Evolutionary conservation across 2,888 invertebrate genomes (phyloP).

Genomic region (Falcaria lacertinaria): DNA sequence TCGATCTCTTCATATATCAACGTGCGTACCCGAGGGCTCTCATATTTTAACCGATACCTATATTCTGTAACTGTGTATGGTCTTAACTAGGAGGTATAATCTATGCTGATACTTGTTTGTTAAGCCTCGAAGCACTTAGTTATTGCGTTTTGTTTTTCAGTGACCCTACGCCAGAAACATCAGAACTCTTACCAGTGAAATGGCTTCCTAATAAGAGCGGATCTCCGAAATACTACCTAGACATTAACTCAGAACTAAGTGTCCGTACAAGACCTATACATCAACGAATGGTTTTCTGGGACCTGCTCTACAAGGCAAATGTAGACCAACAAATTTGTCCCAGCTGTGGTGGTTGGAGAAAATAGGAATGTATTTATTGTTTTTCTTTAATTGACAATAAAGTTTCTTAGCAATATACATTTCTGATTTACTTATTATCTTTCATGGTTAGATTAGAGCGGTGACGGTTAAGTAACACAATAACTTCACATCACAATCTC

Average conservation of each 20-base stretch:
- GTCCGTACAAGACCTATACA: slow-evolving; percentile 26
- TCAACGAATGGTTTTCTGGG: slow-evolving; percentile 41
- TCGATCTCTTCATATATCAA: no score
- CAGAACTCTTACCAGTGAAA: slow-evolving; percentile 36
- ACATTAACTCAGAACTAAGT: slow-evolving; percentile 26
- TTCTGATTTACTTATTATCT: no score
- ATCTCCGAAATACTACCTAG: slow-evolving; percentile 24
- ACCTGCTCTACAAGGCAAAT: slow-evolving; percentile 36
- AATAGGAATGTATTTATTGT: not conserved
- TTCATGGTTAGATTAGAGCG: no score
- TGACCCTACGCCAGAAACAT: slow-evolving; percentile 39
- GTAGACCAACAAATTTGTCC: slow-evolving; percentile 10
- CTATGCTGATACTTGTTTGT: no score
- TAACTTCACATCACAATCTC: no score
- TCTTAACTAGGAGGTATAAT: no score
- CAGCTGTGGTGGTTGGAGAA: not conserved
- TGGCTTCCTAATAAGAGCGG: slow-evolving; percentile 39
- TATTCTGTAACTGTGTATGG: no score
- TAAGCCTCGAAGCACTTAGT: no score
- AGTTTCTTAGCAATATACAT: no score
- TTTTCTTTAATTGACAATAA: not conserved
- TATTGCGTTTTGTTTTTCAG: slow-evolving; percentile 15
- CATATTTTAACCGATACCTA: no score
- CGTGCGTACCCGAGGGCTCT: no score
- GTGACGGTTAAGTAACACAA: no score